These are phyloP conservation scores for Enoplosus armatus DNA, from an alignment of 2,797 vertebrate species.

Conservation along the genomic window DNA sequence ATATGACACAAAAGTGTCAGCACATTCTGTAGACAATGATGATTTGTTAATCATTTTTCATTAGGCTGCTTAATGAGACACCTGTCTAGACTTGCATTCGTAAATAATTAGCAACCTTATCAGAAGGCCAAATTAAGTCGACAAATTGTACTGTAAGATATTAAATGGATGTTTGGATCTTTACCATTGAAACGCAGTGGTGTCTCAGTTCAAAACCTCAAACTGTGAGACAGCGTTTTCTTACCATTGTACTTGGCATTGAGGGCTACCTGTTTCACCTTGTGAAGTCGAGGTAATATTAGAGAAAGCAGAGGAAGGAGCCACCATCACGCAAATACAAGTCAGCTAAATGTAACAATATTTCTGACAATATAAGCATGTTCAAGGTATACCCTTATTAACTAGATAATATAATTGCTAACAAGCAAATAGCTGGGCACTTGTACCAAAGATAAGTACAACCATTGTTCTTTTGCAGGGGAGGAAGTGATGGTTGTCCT, in stretches of 20 bases:
- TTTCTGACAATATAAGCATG: neutral
- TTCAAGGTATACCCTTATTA: neutral
- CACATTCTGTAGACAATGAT: conserved; percentile 8
- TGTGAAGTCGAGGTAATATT: neutral
- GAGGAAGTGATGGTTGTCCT: neutral
- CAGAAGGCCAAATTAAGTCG: neutral
- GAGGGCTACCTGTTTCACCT: neutral
- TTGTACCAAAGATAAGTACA: neutral
- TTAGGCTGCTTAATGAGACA: conserved; percentile 29
- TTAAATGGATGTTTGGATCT: neutral
- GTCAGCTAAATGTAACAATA: neutral
- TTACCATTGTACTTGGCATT: neutral
- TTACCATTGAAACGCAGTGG: neutral
- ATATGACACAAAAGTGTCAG: neutral
- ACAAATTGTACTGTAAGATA: neutral
- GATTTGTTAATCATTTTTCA: conserved; percentile 14
- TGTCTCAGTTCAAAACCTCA: neutral
- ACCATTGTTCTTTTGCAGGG: neutral
- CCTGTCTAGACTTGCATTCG: neutral
- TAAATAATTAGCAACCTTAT: neutral
- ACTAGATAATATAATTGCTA: no score
- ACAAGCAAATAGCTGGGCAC: neutral
- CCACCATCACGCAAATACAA: neutral
- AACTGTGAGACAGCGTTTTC: neutral
- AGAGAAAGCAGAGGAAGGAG: neutral